A percentile compares a stretch with the other conserved stretches of the same genome.
Evolutionary conservation across 1,140 invertebrate species (phyloP).

Genomic region (Mya arenaria): DNA sequence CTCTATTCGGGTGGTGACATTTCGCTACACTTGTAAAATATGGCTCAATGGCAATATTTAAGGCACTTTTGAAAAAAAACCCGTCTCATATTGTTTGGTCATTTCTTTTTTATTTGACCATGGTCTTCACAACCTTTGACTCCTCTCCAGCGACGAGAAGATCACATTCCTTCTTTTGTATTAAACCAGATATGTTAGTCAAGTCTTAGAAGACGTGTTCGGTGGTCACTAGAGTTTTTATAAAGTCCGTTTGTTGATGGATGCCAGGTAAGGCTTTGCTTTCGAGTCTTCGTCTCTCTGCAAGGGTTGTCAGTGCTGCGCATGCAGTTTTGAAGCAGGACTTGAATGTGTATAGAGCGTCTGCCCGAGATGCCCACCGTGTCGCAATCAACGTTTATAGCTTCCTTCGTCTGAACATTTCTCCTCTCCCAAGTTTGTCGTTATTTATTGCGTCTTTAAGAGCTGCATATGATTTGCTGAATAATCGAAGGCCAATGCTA

Average conservation of each 20-base stretch:
- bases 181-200: constrained; percentile 13
- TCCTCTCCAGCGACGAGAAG: constrained; percentile 44
- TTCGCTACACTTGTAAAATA: not conserved
- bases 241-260: constrained; percentile 40
- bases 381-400: constrained; percentile 33
- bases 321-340: constrained; percentile 17
- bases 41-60: constrained; percentile 4
- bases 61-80: constrained; percentile 17
- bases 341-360: constrained; percentile 44
- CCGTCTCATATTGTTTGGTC: constrained; percentile 33
- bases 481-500: constrained; percentile 50
- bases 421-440: not conserved
- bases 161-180: constrained; percentile 34
- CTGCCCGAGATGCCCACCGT: constrained; percentile 34
- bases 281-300: constrained; percentile 34
- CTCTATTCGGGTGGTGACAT: constrained; percentile 18
- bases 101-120: constrained; percentile 4
- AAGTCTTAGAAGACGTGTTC: constrained; percentile 28
- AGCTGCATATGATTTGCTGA: constrained; percentile 28
- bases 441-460: constrained; percentile 16
- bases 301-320: not conserved
- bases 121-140: not conserved
- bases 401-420: constrained; percentile 48
- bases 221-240: constrained; percentile 36
- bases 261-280: constrained; percentile 9